Evolutionary conservation across 2,888 invertebrate species (phyloP).

Genomic region (Diadegma fenestrale): DNA sequence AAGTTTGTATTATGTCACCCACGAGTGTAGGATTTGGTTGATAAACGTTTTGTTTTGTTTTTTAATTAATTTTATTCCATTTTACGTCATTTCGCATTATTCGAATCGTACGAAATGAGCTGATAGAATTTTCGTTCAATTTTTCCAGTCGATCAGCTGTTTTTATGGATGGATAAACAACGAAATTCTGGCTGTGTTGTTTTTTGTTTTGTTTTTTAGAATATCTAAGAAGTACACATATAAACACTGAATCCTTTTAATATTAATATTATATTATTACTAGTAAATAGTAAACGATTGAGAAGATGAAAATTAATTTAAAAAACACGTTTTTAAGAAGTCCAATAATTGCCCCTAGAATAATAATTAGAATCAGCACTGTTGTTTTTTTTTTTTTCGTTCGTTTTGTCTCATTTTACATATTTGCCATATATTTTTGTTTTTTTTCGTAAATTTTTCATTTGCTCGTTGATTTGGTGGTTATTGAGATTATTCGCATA

Average conservation of each 20-base stretch:
- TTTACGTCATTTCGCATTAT: not conserved
- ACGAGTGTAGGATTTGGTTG: constrained; percentile 28
- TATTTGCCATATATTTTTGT: constrained; percentile 5
- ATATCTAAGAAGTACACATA: constrained; percentile 67
- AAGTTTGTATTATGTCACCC: constrained; percentile 50
- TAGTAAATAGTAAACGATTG: constrained; percentile 54
- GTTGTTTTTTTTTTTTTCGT: constrained; percentile 1
- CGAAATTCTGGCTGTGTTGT: constrained; percentile 33
- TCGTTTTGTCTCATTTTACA: not conserved
- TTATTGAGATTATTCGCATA: constrained; percentile 44
- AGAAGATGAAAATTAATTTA: constrained; percentile 14
- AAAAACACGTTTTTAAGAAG: constrained; percentile 8
- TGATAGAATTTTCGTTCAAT: not conserved
- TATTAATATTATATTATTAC: constrained; percentile 31
- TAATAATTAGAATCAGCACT: constrained; percentile 8
- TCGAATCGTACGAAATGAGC: not conserved
- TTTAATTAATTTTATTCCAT: constrained; percentile 23
- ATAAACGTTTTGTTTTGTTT: constrained; percentile 7
- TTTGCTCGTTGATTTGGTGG: not conserved
- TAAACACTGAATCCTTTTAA: constrained; percentile 63
- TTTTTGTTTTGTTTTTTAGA: constrained; percentile 38
- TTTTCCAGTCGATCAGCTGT: not conserved
- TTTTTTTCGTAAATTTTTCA: not conserved
- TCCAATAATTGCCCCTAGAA: not conserved
- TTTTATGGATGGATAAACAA: constrained; percentile 29